Evolutionary conservation across 2,888 invertebrate species (phyloP), one percentile per base, ranked within the genome.

Genomic region (Selenia dentaria): DNA sequence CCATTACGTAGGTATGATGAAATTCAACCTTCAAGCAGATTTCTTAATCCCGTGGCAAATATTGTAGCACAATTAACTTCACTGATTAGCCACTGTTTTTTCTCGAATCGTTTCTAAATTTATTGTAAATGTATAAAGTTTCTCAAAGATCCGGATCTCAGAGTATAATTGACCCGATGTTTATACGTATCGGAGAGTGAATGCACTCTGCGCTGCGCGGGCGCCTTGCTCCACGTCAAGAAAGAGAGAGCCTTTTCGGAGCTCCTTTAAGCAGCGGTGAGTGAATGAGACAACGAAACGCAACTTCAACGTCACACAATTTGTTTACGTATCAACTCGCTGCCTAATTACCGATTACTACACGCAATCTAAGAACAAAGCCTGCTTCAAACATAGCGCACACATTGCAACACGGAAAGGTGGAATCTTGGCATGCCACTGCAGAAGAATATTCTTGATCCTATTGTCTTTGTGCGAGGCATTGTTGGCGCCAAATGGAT

Each of bases 1-100:
- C 89, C 89, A 89, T 88, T 67, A 61, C 76, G n/a, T n/a, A n/a
- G n/a, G 71, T 68, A 56, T 85, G 79, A 73, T 71, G 78, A 83
- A 84, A 83, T 71, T 54, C 68, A 83, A 83, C 84, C 86, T 86
- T 86, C 80, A 71, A 51, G 51, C 59, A 37, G 67, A 72, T 79
- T 79, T 78, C 70, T 70, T 65, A 71, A 74, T 68, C 55, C 61
- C 41, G 62, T 57, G 49, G 61, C 29, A 54, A 63, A 60, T 63
- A 51, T 44, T 56, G 42, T 39, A 27, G 38, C 34, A 53, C 63
- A 59, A 58, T 42, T 54, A 67, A 64, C 64, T 57, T 2, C 36
- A 37, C 31, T 39, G 10, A 10, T 12, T 25, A 20, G 6, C 13
- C 12, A 39, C 34, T 6, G 13, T 20, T 31, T 35, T 8, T 16